phyloP scores from a whole-genome alignment of 1,140 invertebrate genomes.

The Drosophila biarmipes region DNA sequence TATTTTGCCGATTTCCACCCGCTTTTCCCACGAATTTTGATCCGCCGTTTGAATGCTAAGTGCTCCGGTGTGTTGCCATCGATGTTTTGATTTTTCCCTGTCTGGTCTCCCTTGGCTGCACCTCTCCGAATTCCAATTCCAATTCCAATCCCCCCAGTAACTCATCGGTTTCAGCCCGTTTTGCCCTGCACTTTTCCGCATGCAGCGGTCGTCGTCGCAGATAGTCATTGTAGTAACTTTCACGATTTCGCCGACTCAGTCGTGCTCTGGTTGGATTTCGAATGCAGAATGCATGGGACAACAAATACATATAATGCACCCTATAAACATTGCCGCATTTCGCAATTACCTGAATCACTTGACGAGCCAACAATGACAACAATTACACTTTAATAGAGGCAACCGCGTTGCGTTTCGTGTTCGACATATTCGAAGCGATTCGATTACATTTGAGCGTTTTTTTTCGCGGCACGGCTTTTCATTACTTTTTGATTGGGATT shows the following conservation, averaged over 20 bases:
- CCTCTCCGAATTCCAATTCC: conserved; percentile 3
- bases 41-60: conserved; percentile 9
- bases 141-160: neutral
- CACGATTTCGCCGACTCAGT: conserved; percentile 31
- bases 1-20: neutral
- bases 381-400: conserved; percentile 34
- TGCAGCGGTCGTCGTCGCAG: neutral
- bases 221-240: conserved; percentile 20
- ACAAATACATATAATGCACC: conserved; percentile 1
- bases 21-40: conserved; percentile 3
- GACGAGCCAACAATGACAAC: conserved; percentile 29
- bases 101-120: conserved; percentile 12
- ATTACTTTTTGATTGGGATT: conserved; percentile 5
- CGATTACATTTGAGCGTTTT: conserved; percentile 31
- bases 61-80: conserved; percentile 8
- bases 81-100: conserved; percentile 5
- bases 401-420: conserved; percentile 61
- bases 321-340: conserved; percentile 27
- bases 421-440: conserved; percentile 50
- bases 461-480: conserved; percentile 4
- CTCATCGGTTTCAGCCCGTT: neutral
- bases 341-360: conserved; percentile 51
- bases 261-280: conserved; percentile 33
- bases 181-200: conserved; percentile 8
- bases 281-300: conserved; percentile 24